Conservation (phyloP, 2,888 invertebrate species). For the Nomada goodeniana region DNA sequence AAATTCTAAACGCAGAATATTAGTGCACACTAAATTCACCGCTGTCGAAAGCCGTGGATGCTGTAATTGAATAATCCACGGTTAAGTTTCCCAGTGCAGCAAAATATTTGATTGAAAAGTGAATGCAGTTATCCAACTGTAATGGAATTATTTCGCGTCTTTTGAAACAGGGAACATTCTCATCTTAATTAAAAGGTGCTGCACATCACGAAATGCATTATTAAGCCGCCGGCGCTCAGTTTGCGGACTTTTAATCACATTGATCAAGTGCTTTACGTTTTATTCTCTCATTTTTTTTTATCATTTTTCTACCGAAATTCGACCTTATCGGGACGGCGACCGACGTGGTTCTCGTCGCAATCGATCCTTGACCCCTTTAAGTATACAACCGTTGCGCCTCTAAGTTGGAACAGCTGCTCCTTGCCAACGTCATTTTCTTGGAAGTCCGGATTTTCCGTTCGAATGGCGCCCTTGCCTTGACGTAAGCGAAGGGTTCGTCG, state of each 20-base stretch:
- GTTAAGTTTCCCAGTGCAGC: no score
- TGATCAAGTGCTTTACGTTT: slow-evolving; percentile 17
- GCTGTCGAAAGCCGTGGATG: no score
- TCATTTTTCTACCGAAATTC: neutral
- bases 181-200: no score
- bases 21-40: neutral
- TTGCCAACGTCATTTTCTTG: slow-evolving; percentile 8
- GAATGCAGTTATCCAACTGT: no score
- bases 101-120: no score
- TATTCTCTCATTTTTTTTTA: slow-evolving; percentile 25
- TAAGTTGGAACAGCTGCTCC: slow-evolving; percentile 8
- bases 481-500: slow-evolving; percentile 9
- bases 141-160: no score
- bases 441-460: slow-evolving; percentile 36
- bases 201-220: no score
- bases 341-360: slow-evolving; percentile 5
- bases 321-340: neutral
- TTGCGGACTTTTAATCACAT: no score
- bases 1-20: neutral
- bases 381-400: neutral
- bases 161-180: no score
- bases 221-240: no score
- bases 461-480: neutral
- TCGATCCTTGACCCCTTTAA: slow-evolving; percentile 51
- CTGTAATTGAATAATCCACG: no score